phyloP scores from a whole-genome alignment of 2,113 vertebrate genomes.

The Cyrtonyx montezumae region DNA sequence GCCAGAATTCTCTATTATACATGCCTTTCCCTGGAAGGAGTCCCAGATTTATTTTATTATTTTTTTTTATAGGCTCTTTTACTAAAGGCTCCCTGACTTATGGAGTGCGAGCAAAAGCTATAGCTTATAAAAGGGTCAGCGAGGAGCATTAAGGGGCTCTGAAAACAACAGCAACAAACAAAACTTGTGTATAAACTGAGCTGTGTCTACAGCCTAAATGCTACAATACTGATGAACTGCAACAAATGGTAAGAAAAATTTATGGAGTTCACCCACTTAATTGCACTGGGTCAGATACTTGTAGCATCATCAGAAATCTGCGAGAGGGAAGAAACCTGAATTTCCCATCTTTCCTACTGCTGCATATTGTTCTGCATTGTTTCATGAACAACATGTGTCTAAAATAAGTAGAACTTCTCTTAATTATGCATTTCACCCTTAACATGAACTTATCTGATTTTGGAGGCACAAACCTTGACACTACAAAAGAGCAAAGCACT shows the following conservation, averaged over 20 bases:
- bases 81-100: conserved; percentile 67
- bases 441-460: background rate
- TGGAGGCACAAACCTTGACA: background rate
- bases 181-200: conserved; percentile 21
- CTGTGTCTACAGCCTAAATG: background rate
- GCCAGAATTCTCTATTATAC: conserved; percentile 56
- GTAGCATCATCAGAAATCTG: conserved; percentile 54
- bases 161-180: conserved; percentile 61
- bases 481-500: background rate
- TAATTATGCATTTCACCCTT: background rate
- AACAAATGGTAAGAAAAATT: conserved; percentile 39
- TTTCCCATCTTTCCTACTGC: background rate
- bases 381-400: background rate
- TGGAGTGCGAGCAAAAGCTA: conserved; percentile 64
- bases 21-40: conserved; percentile 61
- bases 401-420: background rate
- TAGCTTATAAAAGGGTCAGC: conserved; percentile 57
- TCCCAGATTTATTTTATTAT: conserved; percentile 49
- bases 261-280: background rate
- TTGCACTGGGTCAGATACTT: conserved; percentile 32
- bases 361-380: background rate
- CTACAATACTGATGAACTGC: conserved; percentile 42
- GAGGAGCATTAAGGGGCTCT: conserved; percentile 49
- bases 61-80: conserved; percentile 56
- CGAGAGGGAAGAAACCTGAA: background rate